Evolutionary conservation across 2,888 invertebrate genomes (phyloP).

Genomic region (Callyntrura guangdongensis): DNA sequence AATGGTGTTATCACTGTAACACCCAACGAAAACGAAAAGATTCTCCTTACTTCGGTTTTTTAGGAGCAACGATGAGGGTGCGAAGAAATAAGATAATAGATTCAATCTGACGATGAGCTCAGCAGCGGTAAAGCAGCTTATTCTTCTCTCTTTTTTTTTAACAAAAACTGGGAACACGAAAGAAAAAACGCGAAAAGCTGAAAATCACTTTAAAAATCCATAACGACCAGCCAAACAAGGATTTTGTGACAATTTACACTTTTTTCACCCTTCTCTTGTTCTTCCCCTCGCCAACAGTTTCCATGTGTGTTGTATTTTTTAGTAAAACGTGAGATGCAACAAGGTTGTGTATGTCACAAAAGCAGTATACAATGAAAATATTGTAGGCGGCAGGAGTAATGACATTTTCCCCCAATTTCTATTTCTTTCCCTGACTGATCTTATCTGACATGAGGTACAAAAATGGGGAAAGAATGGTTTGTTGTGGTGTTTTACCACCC

Average conservation of each 20-base stretch:
- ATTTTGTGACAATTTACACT: constrained; percentile 71
- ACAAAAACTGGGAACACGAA: constrained; percentile 15
- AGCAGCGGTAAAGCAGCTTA: constrained; percentile 10
- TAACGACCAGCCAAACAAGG: constrained; percentile 47
- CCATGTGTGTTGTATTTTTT: constrained; percentile 43
- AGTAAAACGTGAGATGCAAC: constrained; percentile 42
- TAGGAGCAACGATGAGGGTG: constrained; percentile 18
- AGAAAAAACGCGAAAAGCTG: constrained; percentile 42
- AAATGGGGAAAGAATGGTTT: constrained; percentile 69
- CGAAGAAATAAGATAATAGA: constrained; percentile 59
- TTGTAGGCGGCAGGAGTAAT: constrained; percentile 21
- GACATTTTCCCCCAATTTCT: constrained; percentile 3
- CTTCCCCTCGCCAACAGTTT: constrained; percentile 14
- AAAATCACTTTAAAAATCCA: constrained; percentile 55
- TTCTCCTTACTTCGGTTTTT: constrained; percentile 6
- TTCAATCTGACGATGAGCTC: constrained; percentile 59
- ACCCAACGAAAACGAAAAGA: constrained; percentile 2
- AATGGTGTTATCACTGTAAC: constrained; percentile 15
- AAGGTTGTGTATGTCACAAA: constrained; percentile 26
- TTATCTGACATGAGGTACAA: constrained; percentile 41
- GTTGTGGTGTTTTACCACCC: constrained; percentile 76
- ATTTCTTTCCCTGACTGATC: constrained; percentile 8
- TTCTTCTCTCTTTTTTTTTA: constrained; percentile 10
- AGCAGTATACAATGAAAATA: not conserved
- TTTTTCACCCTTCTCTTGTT: constrained; percentile 31